A percentile compares a stretch with the other conserved stretches of the same genome.
These are phyloP conservation scores for Ophonus ardosiacus DNA, from an alignment of 2,888 invertebrate genomes.

Conservation along the genomic window DNA sequence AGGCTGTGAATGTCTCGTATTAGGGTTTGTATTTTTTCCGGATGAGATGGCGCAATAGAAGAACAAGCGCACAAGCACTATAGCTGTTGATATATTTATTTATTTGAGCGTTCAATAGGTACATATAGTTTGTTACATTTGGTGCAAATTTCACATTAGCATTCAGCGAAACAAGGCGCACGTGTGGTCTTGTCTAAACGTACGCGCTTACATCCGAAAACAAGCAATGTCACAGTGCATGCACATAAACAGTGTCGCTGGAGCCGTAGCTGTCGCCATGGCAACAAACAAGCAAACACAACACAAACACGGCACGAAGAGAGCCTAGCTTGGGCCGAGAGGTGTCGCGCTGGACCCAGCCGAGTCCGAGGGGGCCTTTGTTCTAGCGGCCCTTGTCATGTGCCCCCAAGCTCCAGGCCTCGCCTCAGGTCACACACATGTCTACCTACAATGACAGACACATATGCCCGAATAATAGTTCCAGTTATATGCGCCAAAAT, in stretches of 20 bases:
- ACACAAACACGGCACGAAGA: constrained; percentile 28
- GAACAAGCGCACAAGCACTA: constrained; percentile 20
- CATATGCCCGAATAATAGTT: constrained; percentile 23
- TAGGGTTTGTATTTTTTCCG: neutral
- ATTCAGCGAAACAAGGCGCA: constrained; percentile 47
- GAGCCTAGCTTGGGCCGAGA: neutral
- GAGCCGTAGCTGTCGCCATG: constrained; percentile 36
- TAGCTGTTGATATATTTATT: constrained; percentile 45
- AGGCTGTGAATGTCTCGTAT: neutral
- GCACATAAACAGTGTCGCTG: constrained; percentile 48
- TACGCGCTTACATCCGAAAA: constrained; percentile 56
- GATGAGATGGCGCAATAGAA: neutral
- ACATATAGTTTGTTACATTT: constrained; percentile 36
- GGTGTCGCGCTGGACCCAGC: constrained; percentile 1
- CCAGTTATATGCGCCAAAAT: neutral
- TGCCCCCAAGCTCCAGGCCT: constrained; percentile 38
- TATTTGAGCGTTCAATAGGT: constrained; percentile 33
- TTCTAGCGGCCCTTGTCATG: constrained; percentile 59
- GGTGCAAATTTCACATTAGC: constrained; percentile 48
- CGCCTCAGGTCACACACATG: constrained; percentile 56
- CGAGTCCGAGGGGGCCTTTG: constrained; percentile 47
- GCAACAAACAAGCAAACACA: constrained; percentile 45
- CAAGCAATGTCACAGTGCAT: constrained; percentile 55
- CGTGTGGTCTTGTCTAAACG: constrained; percentile 57
- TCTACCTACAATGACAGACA: constrained; percentile 15